Conservation (phyloP, 2,888 invertebrate genomes). For the Amphipyra berbera region DNA sequence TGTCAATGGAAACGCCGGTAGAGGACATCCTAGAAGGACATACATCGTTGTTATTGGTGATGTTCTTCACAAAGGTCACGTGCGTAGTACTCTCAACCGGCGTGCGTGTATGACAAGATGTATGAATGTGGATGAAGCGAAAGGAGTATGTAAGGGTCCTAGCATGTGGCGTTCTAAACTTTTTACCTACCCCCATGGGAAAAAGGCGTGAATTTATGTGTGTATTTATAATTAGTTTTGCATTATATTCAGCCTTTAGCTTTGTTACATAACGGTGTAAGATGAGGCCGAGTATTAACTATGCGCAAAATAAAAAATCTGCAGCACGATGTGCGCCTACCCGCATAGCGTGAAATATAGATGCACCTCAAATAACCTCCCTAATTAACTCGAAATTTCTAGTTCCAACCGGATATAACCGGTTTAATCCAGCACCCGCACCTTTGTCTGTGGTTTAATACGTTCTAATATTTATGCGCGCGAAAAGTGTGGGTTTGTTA, state of each 20-base stretch:
- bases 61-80: too few relatives aligned
- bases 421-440: conserved; percentile 33
- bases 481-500: conserved; percentile 38
- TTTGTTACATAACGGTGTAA: conserved; percentile 28
- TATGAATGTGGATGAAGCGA: too few relatives aligned
- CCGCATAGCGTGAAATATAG: conserved; percentile 49
- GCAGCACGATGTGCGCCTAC: conserved; percentile 30
- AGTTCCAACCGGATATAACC: conserved; percentile 36
- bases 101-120: too few relatives aligned
- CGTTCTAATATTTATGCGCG: conserved; percentile 43
- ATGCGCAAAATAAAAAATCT: conserved; percentile 44
- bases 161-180: too few relatives aligned
- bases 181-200: too few relatives aligned
- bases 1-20: too few relatives aligned
- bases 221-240: too few relatives aligned
- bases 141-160: too few relatives aligned
- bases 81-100: too few relatives aligned
- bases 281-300: conserved; percentile 16
- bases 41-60: too few relatives aligned
- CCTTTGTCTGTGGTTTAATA: conserved; percentile 49
- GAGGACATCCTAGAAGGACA: too few relatives aligned
- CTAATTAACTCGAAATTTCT: conserved; percentile 54
- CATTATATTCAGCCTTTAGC: not conserved
- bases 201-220: too few relatives aligned
- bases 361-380: conserved; percentile 46